Evolutionary conservation across 2,797 vertebrate genomes (phyloP).

Genomic region (Micropoecilia bifurca): DNA sequence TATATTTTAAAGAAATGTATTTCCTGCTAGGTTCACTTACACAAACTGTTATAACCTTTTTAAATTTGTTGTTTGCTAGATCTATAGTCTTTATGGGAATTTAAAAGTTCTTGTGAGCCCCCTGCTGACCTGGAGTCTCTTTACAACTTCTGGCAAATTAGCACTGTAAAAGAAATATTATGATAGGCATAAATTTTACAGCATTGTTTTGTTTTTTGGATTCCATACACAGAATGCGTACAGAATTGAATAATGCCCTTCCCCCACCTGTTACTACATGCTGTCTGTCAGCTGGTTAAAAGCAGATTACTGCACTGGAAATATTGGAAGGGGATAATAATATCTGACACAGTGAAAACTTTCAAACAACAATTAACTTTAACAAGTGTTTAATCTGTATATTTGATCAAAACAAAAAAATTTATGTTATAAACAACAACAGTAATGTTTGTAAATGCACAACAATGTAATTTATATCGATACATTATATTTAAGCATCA

Average conservation of each 20-base stretch:
- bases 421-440: not conserved
- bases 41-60: not conserved
- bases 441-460: not conserved
- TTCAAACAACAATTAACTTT: not conserved
- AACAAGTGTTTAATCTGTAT: not conserved
- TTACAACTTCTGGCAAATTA: too few relatives aligned
- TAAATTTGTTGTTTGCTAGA: not conserved
- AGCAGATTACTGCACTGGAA: not conserved
- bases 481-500: not conserved
- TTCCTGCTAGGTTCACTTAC: not conserved
- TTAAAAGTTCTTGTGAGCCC: not conserved
- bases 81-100: not conserved
- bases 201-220: not conserved
- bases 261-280: not conserved
- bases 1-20: not conserved
- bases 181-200: not conserved
- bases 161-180: not conserved
- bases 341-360: not conserved
- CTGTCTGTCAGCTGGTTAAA: not conserved
- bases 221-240: not conserved
- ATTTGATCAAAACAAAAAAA: not conserved
- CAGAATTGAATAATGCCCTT: not conserved
- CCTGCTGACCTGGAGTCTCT: not conserved
- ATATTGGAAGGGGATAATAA: not conserved
- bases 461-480: not conserved